Conservation (phyloP, 2,113 vertebrate genomes). For the Cyprinodon variegatus region DNA sequence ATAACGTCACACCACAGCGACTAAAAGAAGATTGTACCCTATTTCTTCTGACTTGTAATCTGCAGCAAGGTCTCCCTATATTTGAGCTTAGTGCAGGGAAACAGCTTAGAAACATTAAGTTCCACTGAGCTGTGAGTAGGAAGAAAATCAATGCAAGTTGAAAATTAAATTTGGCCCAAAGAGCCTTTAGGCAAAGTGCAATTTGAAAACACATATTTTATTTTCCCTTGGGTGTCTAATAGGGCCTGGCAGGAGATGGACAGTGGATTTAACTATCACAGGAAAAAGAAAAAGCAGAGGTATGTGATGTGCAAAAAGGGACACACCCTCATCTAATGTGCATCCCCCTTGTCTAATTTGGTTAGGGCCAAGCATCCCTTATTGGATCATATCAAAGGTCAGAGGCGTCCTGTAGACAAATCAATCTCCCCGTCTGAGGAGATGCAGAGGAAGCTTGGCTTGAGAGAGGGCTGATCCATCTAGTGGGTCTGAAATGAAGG, state of each 20-base stretch:
- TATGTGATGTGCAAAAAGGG: slow-evolving; percentile 37
- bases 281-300: slow-evolving; percentile 51
- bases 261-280: slow-evolving; percentile 57
- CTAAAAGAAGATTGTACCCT: slow-evolving; percentile 23
- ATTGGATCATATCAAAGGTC: slow-evolving; percentile 90
- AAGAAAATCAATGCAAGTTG: slow-evolving; percentile 93
- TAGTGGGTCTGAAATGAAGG: slow-evolving; percentile 76
- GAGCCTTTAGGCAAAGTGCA: slow-evolving; percentile 96
- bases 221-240: slow-evolving; percentile 85
- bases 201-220: slow-evolving; percentile 92
- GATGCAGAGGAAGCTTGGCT: slow-evolving; percentile 75
- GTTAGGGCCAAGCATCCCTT: slow-evolving; percentile 84
- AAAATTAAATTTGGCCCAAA: slow-evolving; percentile 97
- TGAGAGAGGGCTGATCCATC: slow-evolving; percentile 67
- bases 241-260: slow-evolving; percentile 60
- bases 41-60: slow-evolving; percentile 34
- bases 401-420: slow-evolving; percentile 83
- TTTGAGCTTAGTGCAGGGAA: slow-evolving; percentile 46
- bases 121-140: slow-evolving; percentile 84
- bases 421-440: slow-evolving; percentile 84
- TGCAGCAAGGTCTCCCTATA: slow-evolving; percentile 22
- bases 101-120: slow-evolving; percentile 84
- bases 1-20: slow-evolving; percentile 23
- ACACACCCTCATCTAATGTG: slow-evolving; percentile 79
- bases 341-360: slow-evolving; percentile 86